Conservation (phyloP, 2,888 invertebrate species). For the Barypeithes pellucidus region DNA sequence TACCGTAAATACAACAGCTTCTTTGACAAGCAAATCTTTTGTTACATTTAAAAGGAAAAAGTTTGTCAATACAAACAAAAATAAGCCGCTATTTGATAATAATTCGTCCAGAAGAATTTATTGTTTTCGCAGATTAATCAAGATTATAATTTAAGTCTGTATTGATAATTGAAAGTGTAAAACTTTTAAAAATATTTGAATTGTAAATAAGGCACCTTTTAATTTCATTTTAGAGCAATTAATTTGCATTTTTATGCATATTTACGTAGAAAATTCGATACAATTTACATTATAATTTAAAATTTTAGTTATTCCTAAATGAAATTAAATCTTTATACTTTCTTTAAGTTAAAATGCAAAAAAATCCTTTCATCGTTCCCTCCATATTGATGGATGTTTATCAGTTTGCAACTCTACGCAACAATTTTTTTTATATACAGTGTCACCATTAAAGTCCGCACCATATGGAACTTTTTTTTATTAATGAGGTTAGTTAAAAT, state of each 20-base stretch:
- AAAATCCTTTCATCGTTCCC: no score
- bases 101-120: background rate
- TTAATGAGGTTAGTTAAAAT: no score
- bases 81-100: background rate
- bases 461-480: no score
- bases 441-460: no score
- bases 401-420: no score
- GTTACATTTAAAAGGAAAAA: background rate
- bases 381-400: no score
- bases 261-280: background rate
- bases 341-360: no score
- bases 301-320: no score
- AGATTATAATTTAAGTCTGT: conserved; percentile 5
- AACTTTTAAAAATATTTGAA: conserved; percentile 10
- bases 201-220: conserved; percentile 20
- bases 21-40: background rate
- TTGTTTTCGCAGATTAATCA: conserved; percentile 1
- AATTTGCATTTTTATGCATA: conserved; percentile 22
- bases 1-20: no score
- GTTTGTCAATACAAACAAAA: background rate
- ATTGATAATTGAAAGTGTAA: conserved; percentile 6
- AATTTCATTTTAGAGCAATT: conserved; percentile 21
- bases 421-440: no score
- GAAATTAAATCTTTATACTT: no score
- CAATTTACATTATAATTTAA: conserved; percentile 16